phyloP scores from a whole-genome alignment of 2,797 vertebrate genomes.

The Cetoscarus ocellatus region DNA sequence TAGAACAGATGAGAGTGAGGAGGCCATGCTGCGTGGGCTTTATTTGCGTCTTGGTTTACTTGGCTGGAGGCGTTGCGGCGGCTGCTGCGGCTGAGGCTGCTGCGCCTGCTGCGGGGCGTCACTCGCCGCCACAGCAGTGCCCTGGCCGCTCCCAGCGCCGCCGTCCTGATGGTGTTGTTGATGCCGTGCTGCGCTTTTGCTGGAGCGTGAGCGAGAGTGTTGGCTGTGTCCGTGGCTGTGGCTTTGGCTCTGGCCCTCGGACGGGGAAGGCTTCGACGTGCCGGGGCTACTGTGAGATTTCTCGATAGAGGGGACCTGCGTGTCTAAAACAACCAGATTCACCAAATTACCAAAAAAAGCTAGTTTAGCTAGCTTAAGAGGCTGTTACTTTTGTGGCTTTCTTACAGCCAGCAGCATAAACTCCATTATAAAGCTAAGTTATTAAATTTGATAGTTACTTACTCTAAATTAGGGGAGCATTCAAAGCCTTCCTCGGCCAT shows the following conservation, averaged over 20 bases:
- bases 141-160: constrained; percentile 65
- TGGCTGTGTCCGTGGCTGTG: constrained; percentile 77
- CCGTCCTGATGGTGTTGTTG: constrained; percentile 90
- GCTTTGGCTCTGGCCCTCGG: constrained; percentile 88
- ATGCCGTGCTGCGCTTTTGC: constrained; percentile 93
- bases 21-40: constrained; percentile 98
- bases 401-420: constrained; percentile 22
- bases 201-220: constrained; percentile 94
- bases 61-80: constrained; percentile 92
- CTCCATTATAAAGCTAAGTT: constrained; percentile 12
- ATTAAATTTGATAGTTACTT: constrained; percentile 55
- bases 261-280: constrained; percentile 94
- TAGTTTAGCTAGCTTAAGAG: constrained; percentile 44
- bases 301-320: constrained; percentile 96
- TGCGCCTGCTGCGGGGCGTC: constrained; percentile 82
- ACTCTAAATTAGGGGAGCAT: constrained; percentile 30
- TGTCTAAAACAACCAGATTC: constrained; percentile 92
- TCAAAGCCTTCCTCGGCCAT: constrained; percentile 80
- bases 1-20: constrained; percentile 94
- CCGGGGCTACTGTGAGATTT: constrained; percentile 99
- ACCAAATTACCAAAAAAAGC: constrained; percentile 79
- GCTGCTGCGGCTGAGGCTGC: constrained; percentile 86
- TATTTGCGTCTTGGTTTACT: constrained; percentile 99
- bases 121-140: constrained; percentile 89
- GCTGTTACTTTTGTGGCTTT: constrained; percentile 29